A percentile compares a stretch with the other conserved stretches of the same genome.
These are phyloP conservation scores for Pemphredon lugubris DNA, from an alignment of 2,888 invertebrate species.

Conservation along the genomic window DNA sequence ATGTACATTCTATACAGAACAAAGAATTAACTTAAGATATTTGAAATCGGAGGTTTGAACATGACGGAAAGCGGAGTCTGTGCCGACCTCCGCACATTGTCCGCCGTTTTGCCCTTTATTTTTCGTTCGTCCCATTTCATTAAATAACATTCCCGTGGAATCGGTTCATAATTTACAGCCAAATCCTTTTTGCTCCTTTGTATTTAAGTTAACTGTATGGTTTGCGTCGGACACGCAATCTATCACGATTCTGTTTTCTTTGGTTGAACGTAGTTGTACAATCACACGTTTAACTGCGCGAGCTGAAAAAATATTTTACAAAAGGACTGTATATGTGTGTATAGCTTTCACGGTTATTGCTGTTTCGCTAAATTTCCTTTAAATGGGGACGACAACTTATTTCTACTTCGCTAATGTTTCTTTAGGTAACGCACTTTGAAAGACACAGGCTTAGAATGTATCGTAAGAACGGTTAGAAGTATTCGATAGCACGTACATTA, in stretches of 20 bases:
- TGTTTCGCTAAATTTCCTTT: constrained; percentile 3
- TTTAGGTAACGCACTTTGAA: constrained; percentile 45
- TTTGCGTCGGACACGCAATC: constrained; percentile 15
- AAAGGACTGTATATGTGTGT: not conserved
- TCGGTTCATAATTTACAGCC: not conserved
- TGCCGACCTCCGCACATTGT: not conserved
- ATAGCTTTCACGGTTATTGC: not conserved
- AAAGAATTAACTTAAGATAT: constrained; percentile 26
- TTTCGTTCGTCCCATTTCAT: constrained; percentile 3
- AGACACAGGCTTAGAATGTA: constrained; percentile 48
- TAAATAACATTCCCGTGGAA: not conserved
- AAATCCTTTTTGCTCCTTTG: constrained; percentile 7
- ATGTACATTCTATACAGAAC: constrained; percentile 38
- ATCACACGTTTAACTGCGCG: constrained; percentile 18
- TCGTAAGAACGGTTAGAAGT: constrained; percentile 30
- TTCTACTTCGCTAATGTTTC: constrained; percentile 15
- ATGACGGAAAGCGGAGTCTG: not conserved
- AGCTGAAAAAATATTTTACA: constrained; percentile 14
- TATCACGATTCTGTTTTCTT: constrained; percentile 50
- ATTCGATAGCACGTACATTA: constrained; percentile 42
- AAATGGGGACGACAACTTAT: constrained; percentile 28
- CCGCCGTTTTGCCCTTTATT: constrained; percentile 3
- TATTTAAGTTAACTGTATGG: not conserved
- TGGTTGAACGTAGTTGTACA: constrained; percentile 59
- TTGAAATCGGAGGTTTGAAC: constrained; percentile 12